Base-by-base conservation (phyloP, 2,113 vertebrate species). In the Emydura subglobosa region DNA sequence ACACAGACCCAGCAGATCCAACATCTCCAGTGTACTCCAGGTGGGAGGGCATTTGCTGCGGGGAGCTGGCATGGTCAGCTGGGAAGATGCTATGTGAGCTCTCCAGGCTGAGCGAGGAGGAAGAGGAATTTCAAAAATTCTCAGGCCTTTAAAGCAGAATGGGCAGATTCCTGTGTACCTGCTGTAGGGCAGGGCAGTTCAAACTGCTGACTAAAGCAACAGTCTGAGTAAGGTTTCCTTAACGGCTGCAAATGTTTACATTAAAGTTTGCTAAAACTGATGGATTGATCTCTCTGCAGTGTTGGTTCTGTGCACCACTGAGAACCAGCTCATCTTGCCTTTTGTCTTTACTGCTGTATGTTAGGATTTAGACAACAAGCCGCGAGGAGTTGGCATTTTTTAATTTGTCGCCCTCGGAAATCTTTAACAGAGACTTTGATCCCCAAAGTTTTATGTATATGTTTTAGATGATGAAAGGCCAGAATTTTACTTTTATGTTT, bases 401-500 rank as follows among this genome's bases (percentile, higher is more conserved):
- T 72, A 90, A 92, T 53, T 96, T 87, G 93, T 97, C 89, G 93
- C 51, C 59, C 86, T 97, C 89, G 87, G 88, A 96, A 90, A 96
- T 82, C 54, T 97, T 97, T 97, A 94, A 98, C 98, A 97, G 89
- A 93, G 76, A 89, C 90, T 98, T 97, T 98, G 95, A 98, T 97
- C 98, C 86, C 59, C 39, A 24, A 96, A 96, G 79, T 96, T 96
- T 93, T 95, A 92, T 93, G 83, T 95, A 92, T 89, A 57, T n/a
- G 21, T 91, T 94, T 97, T 96, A 97, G 92, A 98, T 97, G 97
- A 98, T 98, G 95, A 98, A 98, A 98, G 94, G 83, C 93, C 92
- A 97, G 92, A 90, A 94, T 92, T 97, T 98, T 97, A 94, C 97
- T 98, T 98, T 98, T 91, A 98, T 97, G 96, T 97, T 97, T 97